These are phyloP conservation scores for Myxocyprinus asiaticus DNA, from an alignment of 2,113 vertebrate species.

Conservation along the genomic window DNA sequence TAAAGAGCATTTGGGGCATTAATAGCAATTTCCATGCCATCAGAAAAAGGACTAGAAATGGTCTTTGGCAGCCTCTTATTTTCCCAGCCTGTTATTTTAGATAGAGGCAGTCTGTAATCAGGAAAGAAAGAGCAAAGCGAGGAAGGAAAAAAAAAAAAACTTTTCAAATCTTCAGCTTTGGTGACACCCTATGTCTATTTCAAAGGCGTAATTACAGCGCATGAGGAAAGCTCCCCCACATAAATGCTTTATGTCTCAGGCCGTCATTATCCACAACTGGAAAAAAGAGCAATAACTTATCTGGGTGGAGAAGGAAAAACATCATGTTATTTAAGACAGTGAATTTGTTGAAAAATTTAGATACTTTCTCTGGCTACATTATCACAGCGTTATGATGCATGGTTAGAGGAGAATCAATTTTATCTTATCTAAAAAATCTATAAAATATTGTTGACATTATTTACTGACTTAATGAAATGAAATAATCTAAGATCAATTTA, in stretches of 20 bases:
- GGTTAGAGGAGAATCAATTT: constrained; percentile 1
- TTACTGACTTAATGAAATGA: no score
- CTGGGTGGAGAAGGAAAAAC: constrained; percentile 40
- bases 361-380: constrained; percentile 19
- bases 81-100: constrained; percentile 97
- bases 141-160: constrained; percentile 74
- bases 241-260: constrained; percentile 80
- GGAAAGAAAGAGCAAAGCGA: constrained; percentile 63
- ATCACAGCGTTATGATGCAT: constrained; percentile 14
- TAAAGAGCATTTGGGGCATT: constrained; percentile 94
- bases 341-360: constrained; percentile 23
- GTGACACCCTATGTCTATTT: constrained; percentile 93
- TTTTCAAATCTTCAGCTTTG: constrained; percentile 86
- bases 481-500: no score
- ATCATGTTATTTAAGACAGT: constrained; percentile 45
- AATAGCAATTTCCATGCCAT: constrained; percentile 94
- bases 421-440: neutral
- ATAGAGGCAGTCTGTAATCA: constrained; percentile 94
- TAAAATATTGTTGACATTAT: no score
- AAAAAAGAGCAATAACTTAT: constrained; percentile 56
- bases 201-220: constrained; percentile 91
- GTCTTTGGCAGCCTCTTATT: constrained; percentile 95
- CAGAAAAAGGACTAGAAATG: constrained; percentile 78
- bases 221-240: constrained; percentile 77
- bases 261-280: constrained; percentile 75